Conservation (phyloP, 2,797 vertebrate genomes). For the Avahi laniger region DNA sequence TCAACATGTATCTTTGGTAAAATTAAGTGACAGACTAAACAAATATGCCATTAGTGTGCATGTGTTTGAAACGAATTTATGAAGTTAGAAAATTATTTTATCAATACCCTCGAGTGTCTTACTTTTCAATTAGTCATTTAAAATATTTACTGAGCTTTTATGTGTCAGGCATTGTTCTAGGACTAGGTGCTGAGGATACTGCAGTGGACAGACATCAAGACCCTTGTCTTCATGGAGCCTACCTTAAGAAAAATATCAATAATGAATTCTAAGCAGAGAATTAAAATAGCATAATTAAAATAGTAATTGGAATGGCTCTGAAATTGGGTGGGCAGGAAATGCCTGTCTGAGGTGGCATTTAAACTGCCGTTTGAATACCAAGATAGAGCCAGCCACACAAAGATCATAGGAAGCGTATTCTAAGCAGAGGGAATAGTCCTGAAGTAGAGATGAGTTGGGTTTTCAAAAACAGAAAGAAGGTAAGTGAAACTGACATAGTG, state of each 20-base stretch:
- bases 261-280: neutral
- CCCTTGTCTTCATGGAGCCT: neutral
- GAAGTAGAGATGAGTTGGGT: neutral
- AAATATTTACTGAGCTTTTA: neutral
- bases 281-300: neutral
- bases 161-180: neutral
- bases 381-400: neutral
- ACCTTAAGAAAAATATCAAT: neutral
- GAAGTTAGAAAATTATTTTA: neutral
- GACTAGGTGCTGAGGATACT: neutral
- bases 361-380: neutral
- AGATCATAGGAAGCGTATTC: neutral
- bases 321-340: neutral
- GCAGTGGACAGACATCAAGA: neutral
- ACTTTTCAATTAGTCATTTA: neutral
- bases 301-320: neutral
- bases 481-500: neutral
- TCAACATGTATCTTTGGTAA: neutral
- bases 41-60: neutral
- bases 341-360: neutral
- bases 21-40: neutral
- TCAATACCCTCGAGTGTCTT: neutral
- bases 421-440: neutral
- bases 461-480: neutral
- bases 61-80: conserved; percentile 32